A percentile compares a stretch with the other conserved stretches of the same genome.
These are phyloP conservation scores for Pelodytes ibericus DNA, from an alignment of 2,797 vertebrate species.

Conservation along the genomic window DNA sequence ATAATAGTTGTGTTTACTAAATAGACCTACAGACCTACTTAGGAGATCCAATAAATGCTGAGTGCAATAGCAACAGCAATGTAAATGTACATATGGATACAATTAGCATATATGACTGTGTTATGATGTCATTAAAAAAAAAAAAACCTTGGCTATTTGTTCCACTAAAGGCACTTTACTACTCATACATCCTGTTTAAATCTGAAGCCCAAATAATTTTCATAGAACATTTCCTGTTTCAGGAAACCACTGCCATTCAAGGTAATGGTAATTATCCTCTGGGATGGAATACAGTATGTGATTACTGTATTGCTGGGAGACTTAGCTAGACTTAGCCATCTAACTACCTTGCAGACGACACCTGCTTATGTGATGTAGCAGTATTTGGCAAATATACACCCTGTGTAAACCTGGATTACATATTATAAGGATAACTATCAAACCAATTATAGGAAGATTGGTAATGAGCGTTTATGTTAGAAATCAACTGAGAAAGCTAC, in stretches of 20 bases:
- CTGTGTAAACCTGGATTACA: background rate
- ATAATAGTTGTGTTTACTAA: too few relatives aligned
- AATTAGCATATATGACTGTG: slow-evolving; percentile 46
- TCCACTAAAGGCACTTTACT: slow-evolving; percentile 25
- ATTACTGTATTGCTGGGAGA: background rate
- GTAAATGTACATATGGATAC: slow-evolving; percentile 48
- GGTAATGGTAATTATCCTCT: slow-evolving; percentile 30
- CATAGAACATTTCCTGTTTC: slow-evolving; percentile 51
- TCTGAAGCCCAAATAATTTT: slow-evolving; percentile 34
- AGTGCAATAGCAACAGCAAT: slow-evolving; percentile 28
- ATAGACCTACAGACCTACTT: slow-evolving; percentile 19
- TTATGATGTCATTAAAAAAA: slow-evolving; percentile 36
- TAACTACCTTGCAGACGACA: slow-evolving; percentile 30
- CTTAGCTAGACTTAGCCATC: slow-evolving; percentile 11
- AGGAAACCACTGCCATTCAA: slow-evolving; percentile 45
- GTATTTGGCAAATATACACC: background rate
- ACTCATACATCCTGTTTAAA: slow-evolving; percentile 40
- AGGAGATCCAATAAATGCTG: slow-evolving; percentile 30
- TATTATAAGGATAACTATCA: slow-evolving; percentile 17
- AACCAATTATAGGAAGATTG: slow-evolving; percentile 8
- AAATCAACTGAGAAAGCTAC: slow-evolving; percentile 36
- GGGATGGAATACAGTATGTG: slow-evolving; percentile 37
- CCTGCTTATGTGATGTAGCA: slow-evolving; percentile 27
- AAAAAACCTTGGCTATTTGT: slow-evolving; percentile 32
- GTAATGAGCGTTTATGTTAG: slow-evolving; percentile 19